Base-by-base conservation (phyloP, 2,888 invertebrate species). In the Abscondita cerata region DNA sequence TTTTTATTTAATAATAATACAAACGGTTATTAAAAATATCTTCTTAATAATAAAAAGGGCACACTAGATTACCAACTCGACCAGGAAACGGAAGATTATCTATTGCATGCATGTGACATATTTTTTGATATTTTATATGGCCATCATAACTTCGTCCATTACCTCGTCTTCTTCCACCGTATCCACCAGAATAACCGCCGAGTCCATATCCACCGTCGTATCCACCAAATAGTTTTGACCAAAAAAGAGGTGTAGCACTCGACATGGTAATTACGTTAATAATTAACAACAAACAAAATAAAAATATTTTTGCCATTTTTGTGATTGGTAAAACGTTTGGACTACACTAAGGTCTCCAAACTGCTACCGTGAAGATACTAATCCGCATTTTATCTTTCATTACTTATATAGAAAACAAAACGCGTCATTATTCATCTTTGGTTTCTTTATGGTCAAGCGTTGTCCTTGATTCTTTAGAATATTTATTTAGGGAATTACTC, bases 91-190 rank as follows among this genome's bases (percentile, higher is more conserved):
- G 85, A 67, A 85, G 84, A 16, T 83, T 82, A 75, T 87, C 83
- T 0, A 85, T 81, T 71, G 86, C 86, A 67, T 89, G 85, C 5
- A 90, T 86, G 58, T 87, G 83, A 74, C 92, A 92, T 66, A 92
- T 87, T 52, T 88, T 86, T 73, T 86, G 87, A 79, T 86, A 92
- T 1, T 88, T 83, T 70, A 86, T 85, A 34, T 81, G 82, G 12
- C 80, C 85, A 71, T 72, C 75, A 31, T 71, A 67, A 56, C 57
- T 50, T 9, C 55, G 36, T 13, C 56, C 40, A 16, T 54, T 57
- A 34, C 57, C 60, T 34, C 54, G 52, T 41, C 63, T 44, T 16
- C 59, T 56, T n/a, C 52, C 40, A 2, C 47, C 34, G 41, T 55
- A 50, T 2, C 56, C 56, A 36, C 41, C 33, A 47, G 18, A 38